Evolutionary conservation across 2,888 invertebrate species (phyloP), one percentile per base, ranked within the genome.

Genomic region (Didymodactylos carnosus): DNA sequence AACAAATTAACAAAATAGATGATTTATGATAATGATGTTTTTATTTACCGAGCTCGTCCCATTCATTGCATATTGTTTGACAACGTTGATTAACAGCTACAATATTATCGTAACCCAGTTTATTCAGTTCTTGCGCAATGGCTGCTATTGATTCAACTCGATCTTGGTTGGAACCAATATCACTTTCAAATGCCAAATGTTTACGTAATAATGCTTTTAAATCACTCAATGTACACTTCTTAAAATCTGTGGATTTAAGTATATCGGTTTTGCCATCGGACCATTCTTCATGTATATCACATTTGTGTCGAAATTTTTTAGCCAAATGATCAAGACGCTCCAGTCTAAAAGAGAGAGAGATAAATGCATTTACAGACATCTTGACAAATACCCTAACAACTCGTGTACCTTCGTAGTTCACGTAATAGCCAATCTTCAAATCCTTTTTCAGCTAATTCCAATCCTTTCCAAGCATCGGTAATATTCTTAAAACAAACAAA

Each of bases 361-460:
- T n/a, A n/a, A n/a, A n/a, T n/a, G n/a, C n/a, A n/a, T n/a, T n/a
- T n/a, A n/a, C n/a, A n/a, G n/a, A n/a, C n/a, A 91, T 93, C 98
- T 97, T 88, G 98, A 92, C 86, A 99, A 98, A 77, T 94, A 92
- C 77, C 99, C 87, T 69, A 98, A 88, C 25, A 72, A 46, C 98
- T 72, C 39, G 29, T 40, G n/a, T 39, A 46, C 39, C 23, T 16
- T 88, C 53, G 53, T 29, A 99, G 92, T 86, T 99, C 98, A 77
- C 93, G 92, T 77, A 98, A 87, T 69, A 99, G 88, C 98, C 98
- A 98, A 83, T 98, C 98, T 84, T 99, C 98, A 85, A 98, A 99
- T 39, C 95, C 91, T 84, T 95, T 95, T 85, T 99, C 98, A 73
- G 94, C 92, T 77, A 89, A 88, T 85, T 99, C 98, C 80, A 99